These are phyloP conservation scores for Elanoides forficatus DNA, from an alignment of 2,113 vertebrate species.

Conservation along the genomic window DNA sequence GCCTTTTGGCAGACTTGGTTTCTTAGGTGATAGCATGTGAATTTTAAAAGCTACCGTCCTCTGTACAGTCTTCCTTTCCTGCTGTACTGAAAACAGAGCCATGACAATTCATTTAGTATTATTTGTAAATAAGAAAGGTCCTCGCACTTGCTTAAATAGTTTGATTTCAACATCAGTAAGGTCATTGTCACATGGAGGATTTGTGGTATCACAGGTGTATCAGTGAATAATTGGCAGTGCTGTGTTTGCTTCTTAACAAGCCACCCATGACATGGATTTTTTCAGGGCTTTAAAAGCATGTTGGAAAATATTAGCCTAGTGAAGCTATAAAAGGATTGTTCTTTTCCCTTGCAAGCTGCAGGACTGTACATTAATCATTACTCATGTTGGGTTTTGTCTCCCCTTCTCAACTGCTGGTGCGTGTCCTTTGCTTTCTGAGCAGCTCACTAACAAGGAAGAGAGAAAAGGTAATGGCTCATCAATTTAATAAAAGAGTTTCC, in stretches of 20 bases:
- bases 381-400: not conserved
- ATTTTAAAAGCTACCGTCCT: not conserved
- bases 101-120: not conserved
- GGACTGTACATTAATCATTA: not conserved
- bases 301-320: not conserved
- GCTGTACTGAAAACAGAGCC: not conserved
- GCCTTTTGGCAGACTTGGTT: not conserved
- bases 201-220: not conserved
- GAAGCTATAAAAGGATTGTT: not conserved
- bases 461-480: not conserved
- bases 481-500: not conserved
- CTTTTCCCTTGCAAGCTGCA: not conserved
- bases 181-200: not conserved
- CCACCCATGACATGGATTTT: not conserved
- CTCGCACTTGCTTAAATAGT: not conserved
- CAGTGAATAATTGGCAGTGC: not conserved
- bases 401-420: not conserved
- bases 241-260: not conserved
- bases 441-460: not conserved
- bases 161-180: not conserved
- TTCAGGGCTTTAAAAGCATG: not conserved
- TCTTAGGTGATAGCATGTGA: not conserved
- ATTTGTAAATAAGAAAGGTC: not conserved
- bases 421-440: not conserved
- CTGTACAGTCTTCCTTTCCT: not conserved